Percentiles rank a stretch among this genome's conserved stretches.
Evolutionary conservation across 2,113 vertebrate species (phyloP).

Genomic region (Peromyscus leucopus): DNA sequence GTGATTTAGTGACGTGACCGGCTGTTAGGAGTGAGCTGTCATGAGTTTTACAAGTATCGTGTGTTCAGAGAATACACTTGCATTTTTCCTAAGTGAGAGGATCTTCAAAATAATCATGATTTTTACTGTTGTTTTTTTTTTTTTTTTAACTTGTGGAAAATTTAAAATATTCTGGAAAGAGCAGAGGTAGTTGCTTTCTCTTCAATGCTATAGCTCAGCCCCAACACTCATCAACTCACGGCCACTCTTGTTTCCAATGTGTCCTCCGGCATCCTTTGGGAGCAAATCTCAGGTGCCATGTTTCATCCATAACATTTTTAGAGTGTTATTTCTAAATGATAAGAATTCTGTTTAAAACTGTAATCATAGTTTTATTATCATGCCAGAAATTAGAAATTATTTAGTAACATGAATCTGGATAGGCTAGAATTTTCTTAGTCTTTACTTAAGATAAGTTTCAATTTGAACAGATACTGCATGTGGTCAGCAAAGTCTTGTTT

Average conservation of each 20-base stretch:
- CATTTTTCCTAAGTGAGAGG: conserved; percentile 22
- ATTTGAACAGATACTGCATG: not conserved
- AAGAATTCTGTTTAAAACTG: not conserved
- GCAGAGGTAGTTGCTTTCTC: not conserved
- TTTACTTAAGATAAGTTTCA: conserved; percentile 18
- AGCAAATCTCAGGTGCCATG: not conserved
- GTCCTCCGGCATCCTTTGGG: not conserved
- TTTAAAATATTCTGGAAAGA: not conserved
- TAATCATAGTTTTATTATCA: not conserved
- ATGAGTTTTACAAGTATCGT: conserved; percentile 45
- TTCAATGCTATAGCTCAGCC: not conserved
- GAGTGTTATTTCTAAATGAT: not conserved
- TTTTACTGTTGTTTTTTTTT: conserved; percentile 1
- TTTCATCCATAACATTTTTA: not conserved
- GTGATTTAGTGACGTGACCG: not conserved
- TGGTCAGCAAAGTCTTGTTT: not conserved
- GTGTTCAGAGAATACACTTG: conserved; percentile 36
- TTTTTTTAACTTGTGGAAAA: not conserved
- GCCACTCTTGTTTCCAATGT: not conserved
- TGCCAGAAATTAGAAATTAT: not conserved
- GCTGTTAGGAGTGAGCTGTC: not conserved
- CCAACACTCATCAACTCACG: rapidly evolving
- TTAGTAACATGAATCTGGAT: not conserved
- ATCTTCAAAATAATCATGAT: conserved; percentile 46
- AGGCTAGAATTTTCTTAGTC: not conserved